Evolutionary conservation across 2,888 invertebrate genomes (phyloP).

Genomic region (Magallana nippona): DNA sequence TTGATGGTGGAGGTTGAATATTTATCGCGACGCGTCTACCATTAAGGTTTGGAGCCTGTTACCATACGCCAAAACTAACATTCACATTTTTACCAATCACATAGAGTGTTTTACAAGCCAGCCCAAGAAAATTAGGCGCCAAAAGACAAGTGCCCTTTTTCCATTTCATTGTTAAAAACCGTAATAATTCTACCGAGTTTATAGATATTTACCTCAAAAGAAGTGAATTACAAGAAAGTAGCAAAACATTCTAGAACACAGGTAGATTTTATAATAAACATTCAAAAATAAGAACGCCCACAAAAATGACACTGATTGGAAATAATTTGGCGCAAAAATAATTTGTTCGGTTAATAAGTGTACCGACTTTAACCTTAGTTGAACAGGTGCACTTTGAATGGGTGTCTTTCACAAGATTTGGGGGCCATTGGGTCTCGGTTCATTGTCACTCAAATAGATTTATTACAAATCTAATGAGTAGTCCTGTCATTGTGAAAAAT

Average conservation of each 20-base stretch:
- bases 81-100: constrained; percentile 33
- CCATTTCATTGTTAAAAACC: constrained; percentile 20
- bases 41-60: constrained; percentile 26
- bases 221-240: neutral
- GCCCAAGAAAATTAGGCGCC: constrained; percentile 33
- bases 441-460: constrained; percentile 32
- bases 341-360: constrained; percentile 6
- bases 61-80: constrained; percentile 29
- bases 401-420: constrained; percentile 6
- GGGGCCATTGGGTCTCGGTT: constrained; percentile 6
- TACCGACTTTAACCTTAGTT: constrained; percentile 19
- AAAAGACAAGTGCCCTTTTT: constrained; percentile 31
- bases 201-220: neutral
- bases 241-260: neutral
- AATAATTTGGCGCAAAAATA: constrained; percentile 17
- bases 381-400: constrained; percentile 22
- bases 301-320: constrained; percentile 23
- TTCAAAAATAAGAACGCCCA: neutral
- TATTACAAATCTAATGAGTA: constrained; percentile 31
- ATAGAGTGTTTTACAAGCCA: constrained; percentile 30
- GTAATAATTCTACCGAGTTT: constrained; percentile 4
- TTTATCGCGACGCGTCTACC: constrained; percentile 29
- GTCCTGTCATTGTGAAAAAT: constrained; percentile 26
- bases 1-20: constrained; percentile 24
- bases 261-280: neutral